Conservation (phyloP, 2,888 invertebrate species). For the Zeuzera pyrina region DNA sequence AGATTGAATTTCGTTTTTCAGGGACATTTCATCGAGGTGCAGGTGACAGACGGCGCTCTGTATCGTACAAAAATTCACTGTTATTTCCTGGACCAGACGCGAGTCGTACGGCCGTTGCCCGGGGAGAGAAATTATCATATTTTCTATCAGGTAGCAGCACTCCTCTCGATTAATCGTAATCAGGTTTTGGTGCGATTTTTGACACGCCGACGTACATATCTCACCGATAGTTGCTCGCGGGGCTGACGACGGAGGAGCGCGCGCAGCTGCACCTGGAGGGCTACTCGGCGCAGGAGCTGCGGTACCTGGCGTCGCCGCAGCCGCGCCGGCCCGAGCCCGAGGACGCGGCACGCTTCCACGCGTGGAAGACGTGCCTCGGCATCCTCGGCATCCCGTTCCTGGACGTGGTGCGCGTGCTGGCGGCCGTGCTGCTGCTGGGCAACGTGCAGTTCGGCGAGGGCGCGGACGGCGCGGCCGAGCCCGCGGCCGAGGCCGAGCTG, state of each 20-base stretch:
- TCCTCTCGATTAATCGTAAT: too few species aligned
- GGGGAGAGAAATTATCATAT: slow-evolving; percentile 97
- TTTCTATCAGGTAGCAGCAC: slow-evolving; percentile 95
- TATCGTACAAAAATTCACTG: slow-evolving; percentile 97
- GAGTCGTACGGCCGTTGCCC: slow-evolving; percentile 88
- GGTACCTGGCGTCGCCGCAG: slow-evolving; percentile 83
- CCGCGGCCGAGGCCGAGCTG: slow-evolving; percentile 86
- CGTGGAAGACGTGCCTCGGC: slow-evolving; percentile 93
- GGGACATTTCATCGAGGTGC: slow-evolving; percentile 97
- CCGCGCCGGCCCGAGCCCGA: slow-evolving; percentile 75
- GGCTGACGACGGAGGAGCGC: slow-evolving; percentile 88
- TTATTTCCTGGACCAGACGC: slow-evolving; percentile 94
- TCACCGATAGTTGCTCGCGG: too few species aligned
- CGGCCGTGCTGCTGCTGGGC: slow-evolving; percentile 91
- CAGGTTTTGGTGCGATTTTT: too few species aligned
- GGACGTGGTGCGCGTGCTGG: slow-evolving; percentile 92
- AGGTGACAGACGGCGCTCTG: slow-evolving; percentile 94
- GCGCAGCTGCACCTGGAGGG: slow-evolving; percentile 90
- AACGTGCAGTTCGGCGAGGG: slow-evolving; percentile 93
- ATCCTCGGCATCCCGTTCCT: slow-evolving; percentile 94
- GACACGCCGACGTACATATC: too few species aligned
- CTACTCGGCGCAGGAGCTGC: slow-evolving; percentile 84
- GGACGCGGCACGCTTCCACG: slow-evolving; percentile 78
- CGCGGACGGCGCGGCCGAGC: slow-evolving; percentile 81
- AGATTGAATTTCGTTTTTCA: slow-evolving; percentile 52